A percentile compares a stretch with the other conserved stretches of the same genome.
Conservation (phyloP, 2,797 vertebrate species). For the Coendou prehensilis region DNA sequence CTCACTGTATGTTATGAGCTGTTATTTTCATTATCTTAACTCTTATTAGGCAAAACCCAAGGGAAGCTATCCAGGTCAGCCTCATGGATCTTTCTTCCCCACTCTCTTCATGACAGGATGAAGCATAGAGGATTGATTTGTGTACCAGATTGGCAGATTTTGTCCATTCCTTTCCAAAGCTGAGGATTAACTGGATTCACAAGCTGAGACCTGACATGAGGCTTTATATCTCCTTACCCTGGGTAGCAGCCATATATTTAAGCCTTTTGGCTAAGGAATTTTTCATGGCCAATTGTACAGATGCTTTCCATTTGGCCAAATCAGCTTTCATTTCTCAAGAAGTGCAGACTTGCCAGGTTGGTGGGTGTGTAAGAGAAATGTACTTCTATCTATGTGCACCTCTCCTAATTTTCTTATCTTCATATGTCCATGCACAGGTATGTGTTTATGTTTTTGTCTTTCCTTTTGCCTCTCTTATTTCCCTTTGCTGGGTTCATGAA, state of each 20-base stretch:
- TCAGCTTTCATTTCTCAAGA: conserved; percentile 41
- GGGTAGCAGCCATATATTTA: conserved; percentile 56
- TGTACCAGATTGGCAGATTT: background rate
- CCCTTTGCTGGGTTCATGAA: background rate
- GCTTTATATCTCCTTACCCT: conserved; percentile 60
- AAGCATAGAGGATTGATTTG: background rate
- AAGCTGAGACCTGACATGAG: conserved; percentile 53
- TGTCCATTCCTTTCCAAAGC: conserved; percentile 46
- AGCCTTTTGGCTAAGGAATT: conserved; percentile 50
- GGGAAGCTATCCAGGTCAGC: background rate
- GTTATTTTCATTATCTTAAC: background rate
- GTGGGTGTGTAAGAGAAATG: background rate
- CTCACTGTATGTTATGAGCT: background rate
- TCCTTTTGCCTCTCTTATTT: conserved; percentile 19
- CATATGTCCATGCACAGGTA: no score
- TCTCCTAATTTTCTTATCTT: background rate
- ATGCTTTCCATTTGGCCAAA: background rate
- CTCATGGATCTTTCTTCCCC: background rate
- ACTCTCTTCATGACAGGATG: background rate
- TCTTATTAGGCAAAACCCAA: background rate
- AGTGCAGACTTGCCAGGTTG: background rate
- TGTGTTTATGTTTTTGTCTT: background rate
- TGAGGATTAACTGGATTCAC: conserved; percentile 58
- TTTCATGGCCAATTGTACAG: conserved; percentile 45
- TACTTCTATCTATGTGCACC: background rate